These are phyloP conservation scores for Pterocles orientalis DNA, from an alignment of 2,113 vertebrate genomes.

Conservation along the genomic window DNA sequence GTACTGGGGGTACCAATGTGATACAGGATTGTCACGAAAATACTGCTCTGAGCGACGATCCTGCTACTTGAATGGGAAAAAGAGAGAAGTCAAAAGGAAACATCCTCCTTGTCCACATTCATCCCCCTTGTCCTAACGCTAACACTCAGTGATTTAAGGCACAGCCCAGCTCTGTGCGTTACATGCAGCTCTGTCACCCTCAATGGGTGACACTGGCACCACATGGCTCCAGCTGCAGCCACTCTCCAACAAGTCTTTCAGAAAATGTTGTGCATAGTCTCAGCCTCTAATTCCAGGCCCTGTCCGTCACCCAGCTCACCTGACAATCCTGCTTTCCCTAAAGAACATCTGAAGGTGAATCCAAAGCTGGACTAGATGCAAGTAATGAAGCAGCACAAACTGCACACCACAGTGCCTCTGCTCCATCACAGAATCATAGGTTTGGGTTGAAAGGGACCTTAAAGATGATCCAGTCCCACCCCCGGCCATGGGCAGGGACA, in stretches of 20 bases:
- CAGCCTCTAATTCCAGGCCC: neutral
- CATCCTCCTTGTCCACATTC: neutral
- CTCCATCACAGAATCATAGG: no score
- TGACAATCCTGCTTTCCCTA: neutral
- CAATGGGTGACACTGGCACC: neutral
- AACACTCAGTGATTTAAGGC: neutral
- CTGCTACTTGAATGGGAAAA: neutral
- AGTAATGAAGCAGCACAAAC: neutral
- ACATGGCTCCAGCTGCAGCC: neutral
- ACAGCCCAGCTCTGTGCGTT: neutral
- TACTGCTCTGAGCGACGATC: neutral
- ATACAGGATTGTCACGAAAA: neutral
- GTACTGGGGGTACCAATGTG: neutral
- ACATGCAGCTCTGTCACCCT: neutral
- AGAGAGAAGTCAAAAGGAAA: neutral
- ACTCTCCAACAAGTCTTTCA: neutral
- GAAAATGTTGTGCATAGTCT: neutral
- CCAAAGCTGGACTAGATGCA: neutral
- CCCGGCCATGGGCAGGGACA: no score
- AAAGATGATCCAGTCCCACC: no score
- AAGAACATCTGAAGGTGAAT: neutral
- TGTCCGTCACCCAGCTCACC: neutral
- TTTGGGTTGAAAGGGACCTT: no score
- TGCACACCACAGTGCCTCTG: neutral
- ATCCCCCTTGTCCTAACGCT: neutral